Percentiles rank a stretch among this genome's conserved stretches.
Evolutionary conservation across 2,797 vertebrate species (phyloP).

Genomic region (Bucorvus abyssinicus): DNA sequence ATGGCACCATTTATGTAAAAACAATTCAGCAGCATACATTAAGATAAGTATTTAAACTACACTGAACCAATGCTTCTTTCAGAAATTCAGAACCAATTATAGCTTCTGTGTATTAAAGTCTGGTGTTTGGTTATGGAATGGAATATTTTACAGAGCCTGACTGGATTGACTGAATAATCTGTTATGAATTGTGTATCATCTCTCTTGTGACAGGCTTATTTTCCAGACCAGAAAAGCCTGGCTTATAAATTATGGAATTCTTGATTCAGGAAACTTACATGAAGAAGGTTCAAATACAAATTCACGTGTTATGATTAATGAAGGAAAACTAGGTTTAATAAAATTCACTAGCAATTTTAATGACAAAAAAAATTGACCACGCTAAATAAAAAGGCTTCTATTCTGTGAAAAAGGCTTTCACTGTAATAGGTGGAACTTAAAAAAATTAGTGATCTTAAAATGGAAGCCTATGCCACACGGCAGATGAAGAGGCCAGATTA

Average conservation of each 20-base stretch:
- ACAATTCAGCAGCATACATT: not conserved
- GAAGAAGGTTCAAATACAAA: not conserved
- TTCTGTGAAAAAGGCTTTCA: not conserved
- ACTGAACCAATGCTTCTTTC: not conserved
- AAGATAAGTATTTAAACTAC: not conserved
- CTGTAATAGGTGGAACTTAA: not conserved
- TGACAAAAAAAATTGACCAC: not conserved
- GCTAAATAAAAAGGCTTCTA: not conserved
- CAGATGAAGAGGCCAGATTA: not conserved
- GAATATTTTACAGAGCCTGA: slow-evolving; percentile 31
- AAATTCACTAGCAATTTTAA: not conserved
- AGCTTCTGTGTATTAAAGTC: not conserved
- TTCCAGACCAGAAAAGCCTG: slow-evolving; percentile 7
- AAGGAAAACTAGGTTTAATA: not conserved
- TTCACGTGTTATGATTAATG: not conserved
- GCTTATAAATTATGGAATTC: not conserved
- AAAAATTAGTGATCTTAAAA: not conserved
- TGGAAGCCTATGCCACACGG: not conserved
- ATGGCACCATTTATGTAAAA: not conserved
- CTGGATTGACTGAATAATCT: slow-evolving; percentile 36
- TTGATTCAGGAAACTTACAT: slow-evolving; percentile 21
- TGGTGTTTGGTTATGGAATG: not conserved
- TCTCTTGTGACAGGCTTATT: slow-evolving; percentile 40
- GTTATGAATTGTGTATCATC: slow-evolving; percentile 15
- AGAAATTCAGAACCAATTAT: not conserved